Evolutionary conservation across 2,888 invertebrate genomes (phyloP), one percentile per base, ranked within the genome.

Genomic region (Lottia gigantea): DNA sequence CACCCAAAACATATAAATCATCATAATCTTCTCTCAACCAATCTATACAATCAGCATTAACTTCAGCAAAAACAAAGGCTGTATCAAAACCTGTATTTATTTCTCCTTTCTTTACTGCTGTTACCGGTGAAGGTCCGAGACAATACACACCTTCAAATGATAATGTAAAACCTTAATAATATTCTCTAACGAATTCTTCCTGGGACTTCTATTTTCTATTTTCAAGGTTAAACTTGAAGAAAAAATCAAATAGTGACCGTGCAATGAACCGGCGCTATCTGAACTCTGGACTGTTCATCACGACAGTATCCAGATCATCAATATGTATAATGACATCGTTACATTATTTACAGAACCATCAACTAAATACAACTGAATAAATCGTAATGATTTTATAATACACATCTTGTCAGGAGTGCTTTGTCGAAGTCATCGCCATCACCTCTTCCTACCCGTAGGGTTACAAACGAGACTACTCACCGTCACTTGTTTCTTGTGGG

Each of bases 401-500:
- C 45, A 64, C 46, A 26, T 19, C 19, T 4, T 64, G 16, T 31
- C 31, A 6, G 31, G 31, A 31, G 47, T 62, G 45, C n/a, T 3
- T 49, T 2, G n/a, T n/a, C 45, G 31, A 26, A 26, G 62, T 23
- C 15, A 19, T 15, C 14, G n/a, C n/a, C n/a, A n/a, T n/a, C n/a
- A n/a, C n/a, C n/a, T n/a, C n/a, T n/a, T n/a, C n/a, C n/a, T n/a
- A n/a, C n/a, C n/a, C n/a, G n/a, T n/a, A n/a, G n/a, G n/a, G n/a
- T n/a, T n/a, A n/a, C n/a, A n/a, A n/a, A n/a, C n/a, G n/a, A 16
- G n/a, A 19, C 6, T 12, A 68, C 74, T 46, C 74, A 90, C 90
- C 89, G 49, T 92, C 91, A 6, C 94, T 94, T 0, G 91, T 91
- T 87, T 95, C 96, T 86, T 97, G 96, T 0, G 97, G 97, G 0